These are phyloP conservation scores for Acanthisitta chloris DNA, from an alignment of 2,113 vertebrate species.

Conservation along the genomic window DNA sequence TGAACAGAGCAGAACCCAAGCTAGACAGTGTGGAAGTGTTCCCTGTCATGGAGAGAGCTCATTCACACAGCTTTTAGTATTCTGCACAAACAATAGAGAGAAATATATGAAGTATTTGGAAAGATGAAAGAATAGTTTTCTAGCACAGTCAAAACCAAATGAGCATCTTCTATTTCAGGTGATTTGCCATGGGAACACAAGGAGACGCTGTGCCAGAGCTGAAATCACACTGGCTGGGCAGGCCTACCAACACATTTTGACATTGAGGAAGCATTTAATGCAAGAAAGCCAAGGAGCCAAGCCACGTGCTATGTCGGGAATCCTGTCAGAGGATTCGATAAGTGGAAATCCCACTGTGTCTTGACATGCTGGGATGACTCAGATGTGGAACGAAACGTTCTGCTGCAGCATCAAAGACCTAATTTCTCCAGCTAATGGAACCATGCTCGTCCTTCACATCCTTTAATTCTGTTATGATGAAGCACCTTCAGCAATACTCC, in stretches of 20 bases:
- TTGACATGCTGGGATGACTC: neutral
- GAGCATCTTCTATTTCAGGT: neutral
- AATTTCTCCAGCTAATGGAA: neutral
- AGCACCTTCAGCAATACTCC: neutral
- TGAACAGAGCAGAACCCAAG: neutral
- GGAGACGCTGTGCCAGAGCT: neutral
- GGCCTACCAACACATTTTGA: neutral
- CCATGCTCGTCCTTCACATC: rapidly evolving
- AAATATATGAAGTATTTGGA: neutral
- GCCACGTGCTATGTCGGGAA: rapidly evolving
- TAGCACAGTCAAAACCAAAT: neutral
- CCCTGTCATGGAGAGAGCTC: neutral
- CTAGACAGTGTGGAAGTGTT: neutral
- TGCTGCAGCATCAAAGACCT: neutral
- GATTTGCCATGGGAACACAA: neutral
- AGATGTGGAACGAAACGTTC: neutral
- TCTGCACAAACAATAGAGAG: neutral
- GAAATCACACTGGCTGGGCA: neutral
- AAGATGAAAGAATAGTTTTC: neutral
- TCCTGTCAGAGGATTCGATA: neutral
- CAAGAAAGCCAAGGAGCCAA: neutral
- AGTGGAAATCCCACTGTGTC: neutral
- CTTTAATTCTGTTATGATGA: neutral
- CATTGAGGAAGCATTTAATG: neutral
- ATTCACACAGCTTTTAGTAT: neutral